phyloP scores from a whole-genome alignment of 2,113 vertebrate genomes.

The Cottus gobio region DNA sequence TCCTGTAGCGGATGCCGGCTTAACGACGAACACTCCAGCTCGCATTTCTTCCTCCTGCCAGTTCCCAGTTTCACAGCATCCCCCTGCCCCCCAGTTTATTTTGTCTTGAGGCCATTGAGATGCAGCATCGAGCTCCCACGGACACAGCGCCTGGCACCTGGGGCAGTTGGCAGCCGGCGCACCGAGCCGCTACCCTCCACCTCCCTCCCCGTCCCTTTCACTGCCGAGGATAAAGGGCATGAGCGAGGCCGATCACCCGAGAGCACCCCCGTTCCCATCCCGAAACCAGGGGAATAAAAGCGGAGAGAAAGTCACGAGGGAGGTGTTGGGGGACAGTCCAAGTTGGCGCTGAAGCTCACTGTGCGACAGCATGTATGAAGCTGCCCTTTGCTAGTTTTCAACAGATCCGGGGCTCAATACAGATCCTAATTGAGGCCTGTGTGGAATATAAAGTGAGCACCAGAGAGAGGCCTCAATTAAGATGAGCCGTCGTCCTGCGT shows the following conservation, averaged over 20 bases:
- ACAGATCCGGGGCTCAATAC: constrained; percentile 16
- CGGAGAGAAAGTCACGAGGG: constrained; percentile 10
- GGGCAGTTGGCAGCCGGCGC: constrained; percentile 51
- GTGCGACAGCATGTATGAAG: constrained; percentile 57
- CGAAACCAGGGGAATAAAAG: constrained; percentile 42
- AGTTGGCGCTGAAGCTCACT: constrained; percentile 20
- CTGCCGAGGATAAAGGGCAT: constrained; percentile 47
- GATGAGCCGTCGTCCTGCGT: not conserved
- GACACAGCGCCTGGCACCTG: constrained; percentile 70
- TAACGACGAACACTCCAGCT: constrained; percentile 31
- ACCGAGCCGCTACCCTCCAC: constrained; percentile 20
- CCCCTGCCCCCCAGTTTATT: constrained; percentile 34
- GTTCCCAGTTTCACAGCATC: constrained; percentile 52
- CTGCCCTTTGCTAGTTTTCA: constrained; percentile 41
- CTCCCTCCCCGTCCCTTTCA: constrained; percentile 32
- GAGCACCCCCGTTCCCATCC: constrained; percentile 40
- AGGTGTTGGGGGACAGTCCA: constrained; percentile 27
- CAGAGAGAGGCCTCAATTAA: constrained; percentile 14
- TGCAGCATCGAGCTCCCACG: constrained; percentile 59
- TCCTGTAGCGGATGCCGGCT: constrained; percentile 21
- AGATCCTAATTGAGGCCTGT: constrained; percentile 15
- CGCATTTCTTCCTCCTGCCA: constrained; percentile 36
- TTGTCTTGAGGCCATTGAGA: constrained; percentile 78
- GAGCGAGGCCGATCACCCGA: constrained; percentile 45
- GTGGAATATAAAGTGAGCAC: constrained; percentile 22